phyloP scores from a whole-genome alignment of 2,113 vertebrate genomes.

The Polyodon spathula region DNA sequence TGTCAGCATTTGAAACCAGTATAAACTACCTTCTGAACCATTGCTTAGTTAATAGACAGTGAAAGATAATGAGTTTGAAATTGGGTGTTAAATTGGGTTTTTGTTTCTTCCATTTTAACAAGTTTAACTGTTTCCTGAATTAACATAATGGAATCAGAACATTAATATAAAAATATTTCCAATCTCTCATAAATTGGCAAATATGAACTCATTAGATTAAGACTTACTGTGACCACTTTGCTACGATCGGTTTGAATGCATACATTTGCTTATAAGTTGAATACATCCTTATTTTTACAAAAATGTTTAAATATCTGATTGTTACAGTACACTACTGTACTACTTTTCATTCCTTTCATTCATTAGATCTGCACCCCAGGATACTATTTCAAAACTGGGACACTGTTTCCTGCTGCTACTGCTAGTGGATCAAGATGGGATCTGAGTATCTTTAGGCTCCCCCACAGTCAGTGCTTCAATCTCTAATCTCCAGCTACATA shows the following conservation, averaged over 20 bases:
- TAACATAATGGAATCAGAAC: constrained; percentile 23
- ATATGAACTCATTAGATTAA: no score
- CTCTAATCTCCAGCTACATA: constrained; percentile 28
- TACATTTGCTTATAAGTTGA: constrained; percentile 6
- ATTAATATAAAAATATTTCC: no score
- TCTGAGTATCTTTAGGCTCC: constrained; percentile 24
- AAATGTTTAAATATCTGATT: background rate
- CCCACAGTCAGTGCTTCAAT: constrained; percentile 21
- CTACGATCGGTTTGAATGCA: no score
- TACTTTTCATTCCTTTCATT: constrained; percentile 16
- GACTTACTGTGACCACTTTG: no score
- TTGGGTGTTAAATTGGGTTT: constrained; percentile 84
- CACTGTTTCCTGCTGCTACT: constrained; percentile 16
- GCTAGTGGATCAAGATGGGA: constrained; percentile 21
- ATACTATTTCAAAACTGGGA: constrained; percentile 27
- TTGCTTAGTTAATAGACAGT: constrained; percentile 84
- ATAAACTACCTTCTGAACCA: constrained; percentile 82
- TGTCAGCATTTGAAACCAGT: constrained; percentile 84
- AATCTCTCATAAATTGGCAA: no score
- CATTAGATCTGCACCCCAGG: constrained; percentile 24
- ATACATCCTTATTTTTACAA: constrained; percentile 15
- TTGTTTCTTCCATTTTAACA: constrained; percentile 61
- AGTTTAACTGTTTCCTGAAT: constrained; percentile 71
- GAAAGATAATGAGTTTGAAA: constrained; percentile 85
- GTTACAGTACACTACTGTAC: constrained; percentile 16